Base-by-base conservation (phyloP, 1,140 invertebrate species). In the Microplitis mediator region DNA sequence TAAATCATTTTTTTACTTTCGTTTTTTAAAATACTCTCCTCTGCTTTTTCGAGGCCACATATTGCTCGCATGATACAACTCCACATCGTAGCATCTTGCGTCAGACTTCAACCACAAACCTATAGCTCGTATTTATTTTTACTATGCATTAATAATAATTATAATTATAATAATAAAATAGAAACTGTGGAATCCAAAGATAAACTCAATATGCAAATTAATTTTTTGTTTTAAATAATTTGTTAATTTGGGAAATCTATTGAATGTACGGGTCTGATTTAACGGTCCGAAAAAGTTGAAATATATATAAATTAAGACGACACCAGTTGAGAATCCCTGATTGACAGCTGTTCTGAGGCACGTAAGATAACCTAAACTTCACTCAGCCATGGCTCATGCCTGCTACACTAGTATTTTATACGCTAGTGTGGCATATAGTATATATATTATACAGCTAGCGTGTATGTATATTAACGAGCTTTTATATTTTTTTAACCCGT, bases 291-390 rank as follows among this genome's bases (percentile, higher is more conserved):
- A 45, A 45, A 45, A 45, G 39, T 35, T 35, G 16, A 60, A 61
- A 60, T 36, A 16, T 4, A 32, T 16, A 35, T 66, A 63, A 63
- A 68, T 61, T 39, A 5, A 70, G 31, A 13, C 32, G 54, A 32
- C 51, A 50, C 61, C 54, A 68, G 71, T 83, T 84, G 83, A 83
- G 82, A 80, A 79, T 79, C 81, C 69, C 82, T 84, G 77, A 74
- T 75, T 75, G 81, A 83, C 83, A 84, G 83, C 83, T 84, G 83
- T 80, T 83, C 56, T 32, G 56, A 67, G 72, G 71, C 77, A 79
- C 77, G 73, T 79, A 77, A 82, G 82, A 83, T 82, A 83, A 82
- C 79, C 80, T 66, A 83, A 84, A 76, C 75, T 77, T 75, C 63
- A 67, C 62, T 66, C 64, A 14, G 62, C 52, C 71, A 69, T 56